phyloP scores from a whole-genome alignment of 2,888 invertebrate genomes.

The Drosophila monieri region DNA sequence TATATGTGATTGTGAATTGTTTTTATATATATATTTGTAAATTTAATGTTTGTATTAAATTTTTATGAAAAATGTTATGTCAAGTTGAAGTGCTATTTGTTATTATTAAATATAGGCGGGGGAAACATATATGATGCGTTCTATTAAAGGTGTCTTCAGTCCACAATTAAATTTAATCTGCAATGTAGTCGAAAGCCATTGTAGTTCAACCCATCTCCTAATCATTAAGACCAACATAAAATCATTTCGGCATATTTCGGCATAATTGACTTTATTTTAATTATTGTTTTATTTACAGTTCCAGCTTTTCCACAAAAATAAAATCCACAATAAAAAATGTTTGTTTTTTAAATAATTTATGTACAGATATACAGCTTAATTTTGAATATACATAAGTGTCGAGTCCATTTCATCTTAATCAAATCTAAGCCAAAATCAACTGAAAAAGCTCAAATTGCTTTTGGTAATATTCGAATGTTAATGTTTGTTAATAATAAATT shows the following conservation, averaged over 20 bases:
- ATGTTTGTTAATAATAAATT: constrained; percentile 38
- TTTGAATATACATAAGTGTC: constrained; percentile 20
- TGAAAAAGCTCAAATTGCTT: constrained; percentile 5
- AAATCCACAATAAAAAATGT: no score
- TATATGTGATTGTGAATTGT: constrained; percentile 77
- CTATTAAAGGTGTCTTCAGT: no score
- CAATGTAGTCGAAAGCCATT: no score
- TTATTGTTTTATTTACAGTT: no score
- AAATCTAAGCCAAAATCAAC: not conserved
- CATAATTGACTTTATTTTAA: no score
- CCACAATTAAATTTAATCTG: no score
- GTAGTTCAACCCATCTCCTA: no score
- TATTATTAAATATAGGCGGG: no score
- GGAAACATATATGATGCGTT: no score
- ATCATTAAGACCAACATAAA: no score
- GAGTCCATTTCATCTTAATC: constrained; percentile 1
- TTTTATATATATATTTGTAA: constrained; percentile 74
- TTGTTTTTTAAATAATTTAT: constrained; percentile 36
- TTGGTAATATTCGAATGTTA: constrained; percentile 20
- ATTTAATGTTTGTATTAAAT: constrained; percentile 77
- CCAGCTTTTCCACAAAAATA: no score
- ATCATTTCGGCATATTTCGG: no score
- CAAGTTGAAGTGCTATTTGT: constrained; percentile 56
- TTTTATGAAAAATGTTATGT: constrained; percentile 77
- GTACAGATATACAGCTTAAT: constrained; percentile 38